Percentiles rank a stretch among this genome's conserved stretches.
Evolutionary conservation across 2,888 invertebrate species (phyloP).

Genomic region (Tromatobia lineatoria): DNA sequence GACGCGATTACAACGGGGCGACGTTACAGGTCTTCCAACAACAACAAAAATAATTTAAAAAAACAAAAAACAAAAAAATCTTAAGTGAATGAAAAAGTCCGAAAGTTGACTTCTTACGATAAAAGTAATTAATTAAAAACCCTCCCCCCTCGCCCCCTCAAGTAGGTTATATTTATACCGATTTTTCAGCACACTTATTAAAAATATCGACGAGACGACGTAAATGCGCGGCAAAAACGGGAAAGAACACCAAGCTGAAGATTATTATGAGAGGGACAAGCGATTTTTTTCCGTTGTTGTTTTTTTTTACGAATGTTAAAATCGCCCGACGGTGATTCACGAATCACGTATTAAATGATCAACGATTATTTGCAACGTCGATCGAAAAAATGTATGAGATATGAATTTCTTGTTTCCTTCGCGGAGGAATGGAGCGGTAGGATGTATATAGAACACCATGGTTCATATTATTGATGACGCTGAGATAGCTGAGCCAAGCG

Average conservation of each 20-base stretch:
- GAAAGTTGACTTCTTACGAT: conserved; percentile 77
- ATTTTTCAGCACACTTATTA: conserved; percentile 80
- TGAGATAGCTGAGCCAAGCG: conserved; percentile 78
- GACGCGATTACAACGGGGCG: conserved; percentile 55
- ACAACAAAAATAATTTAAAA: conserved; percentile 38
- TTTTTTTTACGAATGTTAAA: conserved; percentile 29
- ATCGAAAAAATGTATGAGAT: conserved; percentile 58
- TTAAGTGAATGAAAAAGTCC: conserved; percentile 72
- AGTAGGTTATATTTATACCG: conserved; percentile 82
- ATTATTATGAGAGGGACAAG: conserved; percentile 45
- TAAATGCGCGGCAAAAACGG: conserved; percentile 49
- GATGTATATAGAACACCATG: conserved; percentile 81
- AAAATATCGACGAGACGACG: conserved; percentile 67
- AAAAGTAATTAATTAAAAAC: conserved; percentile 62
- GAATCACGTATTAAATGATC: conserved; percentile 34
- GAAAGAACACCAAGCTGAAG: conserved; percentile 14
- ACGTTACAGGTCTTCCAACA: conserved; percentile 81
- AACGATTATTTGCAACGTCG: conserved; percentile 45
- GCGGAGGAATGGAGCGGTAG: conserved; percentile 71
- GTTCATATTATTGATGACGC: conserved; percentile 80
- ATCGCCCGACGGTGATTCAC: conserved; percentile 21
- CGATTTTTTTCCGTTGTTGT: conserved; percentile 39
- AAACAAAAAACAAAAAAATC: conserved; percentile 62
- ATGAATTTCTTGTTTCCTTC: conserved; percentile 68
- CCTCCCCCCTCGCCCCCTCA: conserved; percentile 71